phyloP scores from a whole-genome alignment of 2,113 vertebrate genomes.

The Nanorana parkeri region DNA sequence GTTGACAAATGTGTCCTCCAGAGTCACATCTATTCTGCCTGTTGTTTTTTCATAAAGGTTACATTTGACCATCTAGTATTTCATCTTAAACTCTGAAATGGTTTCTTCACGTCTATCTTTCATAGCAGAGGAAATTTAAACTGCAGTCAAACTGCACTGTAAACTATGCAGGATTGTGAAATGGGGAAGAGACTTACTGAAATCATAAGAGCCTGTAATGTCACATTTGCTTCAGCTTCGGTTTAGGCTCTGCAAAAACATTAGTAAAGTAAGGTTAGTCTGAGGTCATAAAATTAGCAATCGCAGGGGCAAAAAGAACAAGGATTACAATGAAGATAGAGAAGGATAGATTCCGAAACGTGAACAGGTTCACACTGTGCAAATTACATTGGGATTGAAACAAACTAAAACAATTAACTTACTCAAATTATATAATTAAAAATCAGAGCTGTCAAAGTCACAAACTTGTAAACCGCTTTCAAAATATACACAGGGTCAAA shows the following conservation, averaged over 20 bases:
- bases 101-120: not conserved
- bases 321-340: not conserved
- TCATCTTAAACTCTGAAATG: not conserved
- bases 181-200: constrained; percentile 2
- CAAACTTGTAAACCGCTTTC: too few relatives aligned
- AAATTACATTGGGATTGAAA: too few relatives aligned
- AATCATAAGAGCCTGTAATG: not conserved
- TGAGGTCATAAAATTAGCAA: not conserved
- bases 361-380: too few relatives aligned
- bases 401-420: too few relatives aligned
- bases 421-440: too few relatives aligned
- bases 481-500: too few relatives aligned
- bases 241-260: constrained; percentile 6
- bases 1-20: not conserved
- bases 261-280: constrained; percentile 9
- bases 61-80: not conserved
- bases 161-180: constrained; percentile 1
- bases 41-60: not conserved
- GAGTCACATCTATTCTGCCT: not conserved
- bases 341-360: too few relatives aligned
- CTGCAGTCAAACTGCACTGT: not conserved
- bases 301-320: not conserved
- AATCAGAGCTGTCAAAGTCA: too few relatives aligned
- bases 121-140: too few relatives aligned
- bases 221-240: constrained; percentile 19